A percentile compares a stretch with the other conserved stretches of the same genome.
Conservation (phyloP, 2,888 invertebrate genomes). For the Dascillus cervinus region DNA sequence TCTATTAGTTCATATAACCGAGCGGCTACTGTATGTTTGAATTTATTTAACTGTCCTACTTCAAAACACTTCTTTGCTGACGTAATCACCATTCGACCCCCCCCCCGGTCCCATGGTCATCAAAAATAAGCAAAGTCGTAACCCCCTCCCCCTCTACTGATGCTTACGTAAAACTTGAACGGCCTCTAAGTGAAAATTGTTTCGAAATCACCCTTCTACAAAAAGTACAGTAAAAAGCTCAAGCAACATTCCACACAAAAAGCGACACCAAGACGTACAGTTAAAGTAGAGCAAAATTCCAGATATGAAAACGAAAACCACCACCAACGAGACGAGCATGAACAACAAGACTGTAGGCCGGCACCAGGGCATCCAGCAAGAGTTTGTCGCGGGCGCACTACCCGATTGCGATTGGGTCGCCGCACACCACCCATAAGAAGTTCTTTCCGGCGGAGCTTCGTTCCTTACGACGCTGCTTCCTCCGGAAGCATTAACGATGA, state of each 20-base stretch:
- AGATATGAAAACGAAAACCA: slow-evolving; percentile 51
- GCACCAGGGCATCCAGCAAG: slow-evolving; percentile 47
- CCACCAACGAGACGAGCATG: slow-evolving; percentile 48
- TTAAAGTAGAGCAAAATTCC: slow-evolving; percentile 54
- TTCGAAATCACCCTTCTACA: not conserved
- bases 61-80: too few species aligned
- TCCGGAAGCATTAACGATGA: slow-evolving; percentile 39
- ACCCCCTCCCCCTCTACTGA: too few species aligned
- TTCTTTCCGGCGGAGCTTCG: slow-evolving; percentile 12
- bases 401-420: slow-evolving; percentile 21
- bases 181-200: not conserved
- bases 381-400: slow-evolving; percentile 17
- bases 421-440: slow-evolving; percentile 31
- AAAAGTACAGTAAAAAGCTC: not conserved
- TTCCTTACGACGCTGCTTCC: slow-evolving; percentile 33
- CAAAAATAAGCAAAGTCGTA: too few species aligned
- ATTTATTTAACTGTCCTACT: too few species aligned
- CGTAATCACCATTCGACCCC: too few species aligned
- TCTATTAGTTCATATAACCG: too few species aligned
- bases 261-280: slow-evolving; percentile 48
- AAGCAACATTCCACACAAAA: not conserved
- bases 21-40: too few species aligned
- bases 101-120: too few species aligned
- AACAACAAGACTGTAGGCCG: slow-evolving; percentile 50
- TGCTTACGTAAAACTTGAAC: too few species aligned